Evolutionary conservation across 2,888 invertebrate genomes (phyloP).

Genomic region (Allophyes oxyacanthae): DNA sequence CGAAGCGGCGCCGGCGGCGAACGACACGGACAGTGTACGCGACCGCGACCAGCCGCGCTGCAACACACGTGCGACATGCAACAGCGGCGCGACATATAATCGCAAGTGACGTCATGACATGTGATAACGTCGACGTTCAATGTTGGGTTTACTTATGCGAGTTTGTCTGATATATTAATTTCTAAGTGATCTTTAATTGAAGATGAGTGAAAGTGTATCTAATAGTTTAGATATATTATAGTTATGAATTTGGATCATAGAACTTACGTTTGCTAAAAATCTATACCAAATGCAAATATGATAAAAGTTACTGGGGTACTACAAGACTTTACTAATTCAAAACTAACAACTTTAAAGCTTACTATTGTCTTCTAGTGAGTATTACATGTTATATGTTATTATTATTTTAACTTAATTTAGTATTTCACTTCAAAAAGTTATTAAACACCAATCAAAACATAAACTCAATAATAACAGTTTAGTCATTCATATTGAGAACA

Average conservation of each 20-base stretch:
- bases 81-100: conserved; percentile 60
- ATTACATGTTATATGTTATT: not conserved
- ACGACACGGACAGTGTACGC: conserved; percentile 96
- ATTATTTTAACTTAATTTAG: not conserved
- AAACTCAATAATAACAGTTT: not conserved
- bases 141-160: conserved; percentile 11
- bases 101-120: conserved; percentile 34
- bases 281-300: too few species aligned
- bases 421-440: conserved; percentile 4
- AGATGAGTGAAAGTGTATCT: too few species aligned
- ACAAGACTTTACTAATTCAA: not conserved
- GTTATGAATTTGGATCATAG: too few species aligned
- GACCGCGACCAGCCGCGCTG: conserved; percentile 96
- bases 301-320: not conserved
- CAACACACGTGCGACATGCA: conserved; percentile 83
- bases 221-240: too few species aligned
- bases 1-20: conserved; percentile 93
- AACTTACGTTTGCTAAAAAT: too few species aligned
- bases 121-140: conserved; percentile 7
- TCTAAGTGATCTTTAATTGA: not conserved
- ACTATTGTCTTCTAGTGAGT: not conserved
- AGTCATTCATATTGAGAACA: not conserved
- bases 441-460: not conserved
- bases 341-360: not conserved
- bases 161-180: conserved; percentile 21